Evolutionary conservation across 2,888 invertebrate genomes (phyloP), one percentile per base, ranked within the genome.

Genomic region (Agriotes lineatus): DNA sequence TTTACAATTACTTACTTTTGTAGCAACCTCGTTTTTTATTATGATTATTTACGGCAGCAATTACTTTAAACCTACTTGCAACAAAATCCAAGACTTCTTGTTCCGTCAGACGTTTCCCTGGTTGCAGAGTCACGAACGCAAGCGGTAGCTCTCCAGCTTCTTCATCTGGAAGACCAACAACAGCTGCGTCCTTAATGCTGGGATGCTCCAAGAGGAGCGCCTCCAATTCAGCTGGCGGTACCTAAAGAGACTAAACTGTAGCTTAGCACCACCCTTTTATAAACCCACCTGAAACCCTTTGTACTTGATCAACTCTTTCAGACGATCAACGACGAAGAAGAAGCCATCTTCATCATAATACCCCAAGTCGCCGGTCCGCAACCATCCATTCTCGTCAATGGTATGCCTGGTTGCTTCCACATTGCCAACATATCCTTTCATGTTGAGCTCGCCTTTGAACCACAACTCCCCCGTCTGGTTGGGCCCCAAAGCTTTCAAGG

Each of bases 221-320:
- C 83, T 96, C 96, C 35, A 96, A 83, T 84, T 96, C 96, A 0
- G 96, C 95, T 1, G 96, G 96, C 0, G 96, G 92, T 44, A 90
- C 90, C 62, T 62, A 20, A 10, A 45, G 37, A 3, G 25, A 25
- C 25, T 7, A 25, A 25, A 25, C 25, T 25, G 5, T 39, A 2
- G 33, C 5, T 2, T 39, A 39, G 12, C 2, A 39, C 5, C 2
- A 14, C 6, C 12, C 12, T 2, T 2, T 39, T 12, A 14, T 12
- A 48, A 44, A 30, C 33, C 54, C 70, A 93, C 92, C 88, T 93
- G 90, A 76, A 90, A 92, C 42, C 91, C 94, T 82, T 95, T 95
- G 79, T 93, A 94, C 82, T 96, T 96, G 78, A 96, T 95, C 35
- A 96, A 88, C 79, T 95, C 95, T 81, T 96, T 96, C 18, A 95